A percentile compares a stretch with the other conserved stretches of the same genome.
Conservation (phyloP, 2,113 vertebrate species). For the rabbit (Oryctolagus cuniculus) region mOryCun1.1 NC_091447.1:14495501-14496000, state of each 20-base stretch:
- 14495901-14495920: not conserved
- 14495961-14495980: not conserved
- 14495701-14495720: not conserved
- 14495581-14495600: not conserved
- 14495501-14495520: not conserved
- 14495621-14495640: not conserved
- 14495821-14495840: not conserved
- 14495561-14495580: not conserved
- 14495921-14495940: not conserved
- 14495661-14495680: conserved; percentile 2
- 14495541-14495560: not conserved
- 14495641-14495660: not conserved
- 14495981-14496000: not conserved
- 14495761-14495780: not conserved
- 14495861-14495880: conserved; percentile 7
- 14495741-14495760: not conserved
- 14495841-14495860: conserved; percentile 7
- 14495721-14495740: not conserved
- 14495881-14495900: not conserved
- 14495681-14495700: conserved; percentile 44
- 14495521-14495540: conserved; percentile 17
- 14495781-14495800: not conserved
- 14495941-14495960: not conserved
- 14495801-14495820: not conserved
- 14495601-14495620: not conserved